These are phyloP conservation scores for Arrhopalites spinosus DNA, from an alignment of 2,888 invertebrate genomes.

Conservation along the genomic window DNA sequence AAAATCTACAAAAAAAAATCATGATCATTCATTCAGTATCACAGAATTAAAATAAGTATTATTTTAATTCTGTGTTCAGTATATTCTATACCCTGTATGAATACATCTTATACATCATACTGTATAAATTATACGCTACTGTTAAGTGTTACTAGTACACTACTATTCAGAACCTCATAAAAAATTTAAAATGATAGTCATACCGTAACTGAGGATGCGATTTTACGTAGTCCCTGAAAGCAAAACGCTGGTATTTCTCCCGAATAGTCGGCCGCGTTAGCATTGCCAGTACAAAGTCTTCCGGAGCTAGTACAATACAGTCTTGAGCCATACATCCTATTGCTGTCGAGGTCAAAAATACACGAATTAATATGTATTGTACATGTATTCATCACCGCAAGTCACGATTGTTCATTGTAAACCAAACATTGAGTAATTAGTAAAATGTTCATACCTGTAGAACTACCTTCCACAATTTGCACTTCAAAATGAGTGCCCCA, in stretches of 20 bases:
- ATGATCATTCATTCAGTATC: not conserved
- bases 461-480: slow-evolving; percentile 85
- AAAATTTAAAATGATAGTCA: not conserved
- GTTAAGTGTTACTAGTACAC: not conserved
- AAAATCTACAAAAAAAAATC: slow-evolving; percentile 70
- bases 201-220: slow-evolving; percentile 77
- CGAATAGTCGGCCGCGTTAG: slow-evolving; percentile 80
- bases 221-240: slow-evolving; percentile 94
- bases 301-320: slow-evolving; percentile 92
- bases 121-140: not conserved
- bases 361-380: not conserved
- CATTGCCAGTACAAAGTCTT: slow-evolving; percentile 89
- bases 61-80: not conserved
- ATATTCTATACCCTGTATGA: not conserved
- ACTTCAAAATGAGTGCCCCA: slow-evolving; percentile 97
- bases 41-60: not conserved
- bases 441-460: no score
- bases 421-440: no score
- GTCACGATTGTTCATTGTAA: no score
- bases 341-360: slow-evolving; percentile 63
- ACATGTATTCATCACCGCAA: not conserved
- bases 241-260: slow-evolving; percentile 93
- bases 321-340: slow-evolving; percentile 97
- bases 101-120: not conserved
- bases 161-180: not conserved